Base-by-base conservation (phyloP, 2,797 vertebrate species). In the Gouania willdenowi region DNA sequence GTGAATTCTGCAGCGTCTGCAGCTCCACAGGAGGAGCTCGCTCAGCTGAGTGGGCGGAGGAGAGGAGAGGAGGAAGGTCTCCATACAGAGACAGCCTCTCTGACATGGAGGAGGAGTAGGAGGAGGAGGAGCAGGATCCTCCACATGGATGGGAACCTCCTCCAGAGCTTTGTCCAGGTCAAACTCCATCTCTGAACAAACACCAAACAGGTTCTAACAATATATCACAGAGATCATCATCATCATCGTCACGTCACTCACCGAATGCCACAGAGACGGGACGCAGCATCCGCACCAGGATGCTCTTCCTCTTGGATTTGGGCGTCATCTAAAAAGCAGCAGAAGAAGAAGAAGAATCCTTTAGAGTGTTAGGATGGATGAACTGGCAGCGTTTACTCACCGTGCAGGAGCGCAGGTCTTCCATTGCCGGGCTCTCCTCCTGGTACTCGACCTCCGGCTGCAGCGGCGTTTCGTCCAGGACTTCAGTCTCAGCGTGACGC, bases 291-390 rank as follows among this genome's bases (percentile, higher is more conserved):
- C 95, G 77, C 48, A 93, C 96, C 51, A 98, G 91, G 58, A 99
- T 97, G 16, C 94, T 99, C 86, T 92, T 97, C 83, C 95, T 90
- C 86, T 98, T 99, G 46, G 92, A 93, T 47, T 91, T 94, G 19
- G 92, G 90, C 18, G 91, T 97, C 90, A 94, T 90, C 94, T 97
- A 46, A 31, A 34, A 21, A 62, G n/a, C 4, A 59, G 13, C 14
- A 14, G 13, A 13, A 28, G 47, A 55, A 22, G 0, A n/a, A 4
- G 2, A n/a, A 9, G 8, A 4, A 9, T 1, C n/a, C 4, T 35
- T 24, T n/a, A 3, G 14, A 1, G 1, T 2, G 25, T n/a, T 15
- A 0, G 10, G 3, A 24, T 7, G 4, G 23, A 13, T 13, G 2
- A 5, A 24, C 27, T 19, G 0, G 15, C 5, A 22, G 3, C 20